A percentile compares a stretch with the other conserved stretches of the same genome.
Conservation (phyloP, 1,140 invertebrate species). For the Coenobita brevimanus region DNA sequence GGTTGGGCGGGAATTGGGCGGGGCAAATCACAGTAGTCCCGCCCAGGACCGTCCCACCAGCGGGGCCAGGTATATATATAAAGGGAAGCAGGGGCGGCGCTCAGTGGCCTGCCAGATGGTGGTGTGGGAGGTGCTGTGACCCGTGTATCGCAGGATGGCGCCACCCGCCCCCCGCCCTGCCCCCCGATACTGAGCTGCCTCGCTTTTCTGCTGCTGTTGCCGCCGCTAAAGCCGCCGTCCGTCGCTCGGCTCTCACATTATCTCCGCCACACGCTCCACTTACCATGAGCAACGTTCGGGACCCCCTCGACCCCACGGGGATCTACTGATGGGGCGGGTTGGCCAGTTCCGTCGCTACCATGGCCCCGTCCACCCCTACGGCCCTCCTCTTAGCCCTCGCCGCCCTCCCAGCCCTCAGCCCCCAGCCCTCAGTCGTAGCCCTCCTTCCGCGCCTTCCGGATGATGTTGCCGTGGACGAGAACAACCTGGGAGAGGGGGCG, state of each 20-base stretch:
- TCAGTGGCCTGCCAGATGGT: conserved; percentile 65
- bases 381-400: conserved; percentile 31
- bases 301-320: conserved; percentile 60
- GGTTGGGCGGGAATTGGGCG: too few relatives aligned
- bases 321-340: conserved; percentile 52
- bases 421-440: too few relatives aligned
- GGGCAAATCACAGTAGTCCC: neutral
- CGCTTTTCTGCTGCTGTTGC: neutral
- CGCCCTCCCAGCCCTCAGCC: conserved; percentile 14
- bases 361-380: conserved; percentile 15
- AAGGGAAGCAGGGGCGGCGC: conserved; percentile 17
- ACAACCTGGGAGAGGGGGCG: conserved; percentile 47
- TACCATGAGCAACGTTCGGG: conserved; percentile 61
- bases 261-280: conserved; percentile 54
- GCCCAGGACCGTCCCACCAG: neutral
- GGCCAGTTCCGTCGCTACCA: conserved; percentile 33
- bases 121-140: conserved; percentile 53
- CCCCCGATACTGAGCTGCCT: conserved; percentile 13
- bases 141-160: conserved; percentile 29
- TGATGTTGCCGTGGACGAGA: conserved; percentile 51
- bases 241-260: neutral
- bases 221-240: conserved; percentile 7
- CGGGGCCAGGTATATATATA: conserved; percentile 7
- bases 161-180: conserved; percentile 3
- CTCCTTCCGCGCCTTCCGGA: conserved; percentile 42